phyloP scores from a whole-genome alignment of 2,113 vertebrate genomes.

The Callorhinus ursinus region DNA sequence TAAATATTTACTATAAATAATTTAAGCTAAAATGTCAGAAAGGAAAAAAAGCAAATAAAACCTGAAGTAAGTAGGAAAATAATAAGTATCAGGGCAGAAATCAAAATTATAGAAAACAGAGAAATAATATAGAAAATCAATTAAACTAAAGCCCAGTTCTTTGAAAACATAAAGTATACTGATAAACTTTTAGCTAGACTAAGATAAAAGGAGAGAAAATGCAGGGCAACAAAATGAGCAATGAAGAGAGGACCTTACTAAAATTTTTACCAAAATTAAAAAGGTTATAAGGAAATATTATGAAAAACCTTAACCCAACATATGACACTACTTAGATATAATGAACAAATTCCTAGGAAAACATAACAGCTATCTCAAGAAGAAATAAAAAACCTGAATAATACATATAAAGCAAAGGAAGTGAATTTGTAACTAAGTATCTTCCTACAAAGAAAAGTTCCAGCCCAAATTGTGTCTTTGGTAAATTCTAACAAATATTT shows the following conservation, averaged over 20 bases:
- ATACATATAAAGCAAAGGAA: neutral
- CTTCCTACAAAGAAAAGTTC: neutral
- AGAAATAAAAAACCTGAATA: neutral
- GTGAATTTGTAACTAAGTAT: neutral
- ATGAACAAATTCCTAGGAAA: neutral
- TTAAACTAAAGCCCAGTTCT: neutral
- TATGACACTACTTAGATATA: neutral
- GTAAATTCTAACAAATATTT: neutral
- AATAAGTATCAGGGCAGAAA: neutral
- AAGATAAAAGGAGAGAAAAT: neutral
- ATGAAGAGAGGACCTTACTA: neutral
- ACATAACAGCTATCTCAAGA: neutral
- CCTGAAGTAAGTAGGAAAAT: neutral
- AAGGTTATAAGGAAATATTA: neutral
- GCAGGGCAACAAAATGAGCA: neutral
- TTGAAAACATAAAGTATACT: neutral
- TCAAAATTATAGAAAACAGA: neutral
- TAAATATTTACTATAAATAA: neutral
- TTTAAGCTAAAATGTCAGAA: neutral
- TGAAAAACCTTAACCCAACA: neutral
- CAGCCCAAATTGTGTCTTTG: neutral
- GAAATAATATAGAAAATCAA: neutral
- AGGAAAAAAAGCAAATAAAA: neutral
- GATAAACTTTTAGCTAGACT: neutral
- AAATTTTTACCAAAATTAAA: neutral